These are phyloP conservation scores for Psittacula derbiana DNA, from an alignment of 2,797 vertebrate genomes.

Conservation along the genomic window DNA sequence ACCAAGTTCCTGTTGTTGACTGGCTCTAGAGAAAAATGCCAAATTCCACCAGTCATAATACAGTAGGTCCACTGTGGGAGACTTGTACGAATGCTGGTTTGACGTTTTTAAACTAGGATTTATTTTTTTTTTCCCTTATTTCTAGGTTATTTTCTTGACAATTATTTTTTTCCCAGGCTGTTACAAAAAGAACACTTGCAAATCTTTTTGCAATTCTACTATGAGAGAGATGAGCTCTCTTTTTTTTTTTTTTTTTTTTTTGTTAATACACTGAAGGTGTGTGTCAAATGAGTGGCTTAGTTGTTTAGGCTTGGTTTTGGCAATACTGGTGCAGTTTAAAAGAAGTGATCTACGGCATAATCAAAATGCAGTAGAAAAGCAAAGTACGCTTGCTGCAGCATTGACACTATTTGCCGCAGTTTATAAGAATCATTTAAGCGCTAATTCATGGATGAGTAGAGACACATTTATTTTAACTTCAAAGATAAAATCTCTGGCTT, in stretches of 20 bases:
- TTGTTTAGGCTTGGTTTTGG: neutral
- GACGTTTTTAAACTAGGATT: neutral
- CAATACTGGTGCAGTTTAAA: neutral
- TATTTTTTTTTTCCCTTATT: slow-evolving; percentile 13
- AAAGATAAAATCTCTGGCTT: slow-evolving; percentile 21
- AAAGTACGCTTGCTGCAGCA: neutral
- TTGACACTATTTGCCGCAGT: neutral
- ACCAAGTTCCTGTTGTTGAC: slow-evolving; percentile 95
- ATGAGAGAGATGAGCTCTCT: neutral
- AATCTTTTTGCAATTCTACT: neutral
- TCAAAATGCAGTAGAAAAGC: neutral
- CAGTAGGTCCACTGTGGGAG: slow-evolving; percentile 56
- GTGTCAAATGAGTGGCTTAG: neutral
- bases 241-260: neutral
- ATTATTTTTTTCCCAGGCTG: neutral
- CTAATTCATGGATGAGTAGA: neutral
- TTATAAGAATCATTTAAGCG: neutral
- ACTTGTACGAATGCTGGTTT: neutral
- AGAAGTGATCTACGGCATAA: neutral
- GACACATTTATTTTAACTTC: neutral
- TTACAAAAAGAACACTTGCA: neutral
- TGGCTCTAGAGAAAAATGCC: slow-evolving; percentile 75
- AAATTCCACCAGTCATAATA: slow-evolving; percentile 76
- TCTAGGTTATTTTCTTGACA: neutral
- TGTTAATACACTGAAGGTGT: neutral